phyloP scores from a whole-genome alignment of 2,113 vertebrate genomes.

The Narcine bancroftii region DNA sequence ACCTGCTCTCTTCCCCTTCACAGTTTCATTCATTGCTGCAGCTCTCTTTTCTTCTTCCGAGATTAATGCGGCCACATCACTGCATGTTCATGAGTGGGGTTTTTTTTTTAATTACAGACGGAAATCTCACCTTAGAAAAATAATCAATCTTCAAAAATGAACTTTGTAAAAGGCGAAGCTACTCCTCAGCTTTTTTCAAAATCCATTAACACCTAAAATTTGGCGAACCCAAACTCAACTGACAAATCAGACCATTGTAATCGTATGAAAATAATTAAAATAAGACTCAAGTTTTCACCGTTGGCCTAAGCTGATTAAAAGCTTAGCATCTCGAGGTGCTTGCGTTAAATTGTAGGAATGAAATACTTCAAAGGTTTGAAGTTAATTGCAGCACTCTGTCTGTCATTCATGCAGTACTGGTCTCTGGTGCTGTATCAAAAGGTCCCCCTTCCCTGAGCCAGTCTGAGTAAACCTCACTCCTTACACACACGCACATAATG shows the following conservation, averaged over 20 bases:
- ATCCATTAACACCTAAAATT: too few species aligned
- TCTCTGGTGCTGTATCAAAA: background rate
- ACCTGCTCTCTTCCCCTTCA: constrained; percentile 49
- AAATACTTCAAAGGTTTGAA: background rate
- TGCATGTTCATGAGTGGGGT: background rate
- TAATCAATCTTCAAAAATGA: background rate
- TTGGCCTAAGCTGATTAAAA: background rate
- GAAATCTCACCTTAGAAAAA: background rate
- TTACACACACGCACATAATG: background rate
- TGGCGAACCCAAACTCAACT: background rate
- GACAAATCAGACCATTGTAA: too few species aligned
- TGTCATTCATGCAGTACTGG: background rate
- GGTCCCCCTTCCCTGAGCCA: background rate
- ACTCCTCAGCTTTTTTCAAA: background rate
- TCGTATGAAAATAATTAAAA: background rate
- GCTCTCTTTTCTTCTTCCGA: constrained; percentile 20
- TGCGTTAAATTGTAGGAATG: background rate
- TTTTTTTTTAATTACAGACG: background rate
- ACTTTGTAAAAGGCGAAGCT: background rate
- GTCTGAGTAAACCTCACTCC: background rate
- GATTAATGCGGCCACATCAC: constrained; percentile 15
- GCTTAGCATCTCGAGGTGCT: background rate
- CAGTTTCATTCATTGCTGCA: constrained; percentile 12
- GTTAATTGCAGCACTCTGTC: background rate
- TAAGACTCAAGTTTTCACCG: background rate